A percentile compares a stretch with the other conserved stretches of the same genome.
Conservation (phyloP, 2,888 invertebrate species). For the Ichneumoninae sp. region DNA sequence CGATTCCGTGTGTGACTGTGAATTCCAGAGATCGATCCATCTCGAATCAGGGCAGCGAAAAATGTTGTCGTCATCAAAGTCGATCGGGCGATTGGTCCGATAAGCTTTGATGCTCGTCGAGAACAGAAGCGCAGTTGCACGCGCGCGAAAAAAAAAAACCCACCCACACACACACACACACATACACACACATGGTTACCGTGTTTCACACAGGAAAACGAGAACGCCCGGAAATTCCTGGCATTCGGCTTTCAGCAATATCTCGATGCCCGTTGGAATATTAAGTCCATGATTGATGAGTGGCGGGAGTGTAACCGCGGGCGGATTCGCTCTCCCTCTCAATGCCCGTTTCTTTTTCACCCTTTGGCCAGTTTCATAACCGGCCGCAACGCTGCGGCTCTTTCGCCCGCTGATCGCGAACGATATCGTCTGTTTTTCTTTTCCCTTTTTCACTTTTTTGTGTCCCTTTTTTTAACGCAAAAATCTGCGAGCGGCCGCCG, state of each 20-base stretch:
- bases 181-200: neutral
- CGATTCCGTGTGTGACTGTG: neutral
- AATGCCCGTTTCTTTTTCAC: slow-evolving; percentile 27
- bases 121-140: no score
- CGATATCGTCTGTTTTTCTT: slow-evolving; percentile 22
- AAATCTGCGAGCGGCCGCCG: neutral
- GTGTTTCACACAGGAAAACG: neutral
- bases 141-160: neutral
- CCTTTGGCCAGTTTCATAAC: slow-evolving; percentile 37
- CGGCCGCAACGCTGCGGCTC: slow-evolving; percentile 17
- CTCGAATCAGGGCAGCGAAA: neutral
- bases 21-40: neutral
- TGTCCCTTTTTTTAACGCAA: neutral
- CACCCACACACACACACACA: neutral
- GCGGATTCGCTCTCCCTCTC: slow-evolving; percentile 6
- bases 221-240: slow-evolving; percentile 51
- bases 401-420: slow-evolving; percentile 38
- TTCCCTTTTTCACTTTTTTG: slow-evolving; percentile 15
- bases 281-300: slow-evolving; percentile 72
- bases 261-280: slow-evolving; percentile 66
- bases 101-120: slow-evolving; percentile 22
- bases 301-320: slow-evolving; percentile 16
- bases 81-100: slow-evolving; percentile 8
- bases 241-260: slow-evolving; percentile 58
- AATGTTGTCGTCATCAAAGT: slow-evolving; percentile 8